Percentiles rank a stretch among this genome's conserved stretches.
Evolutionary conservation across 2,888 invertebrate species (phyloP).

Genomic region (Dendrolimus pini): DNA sequence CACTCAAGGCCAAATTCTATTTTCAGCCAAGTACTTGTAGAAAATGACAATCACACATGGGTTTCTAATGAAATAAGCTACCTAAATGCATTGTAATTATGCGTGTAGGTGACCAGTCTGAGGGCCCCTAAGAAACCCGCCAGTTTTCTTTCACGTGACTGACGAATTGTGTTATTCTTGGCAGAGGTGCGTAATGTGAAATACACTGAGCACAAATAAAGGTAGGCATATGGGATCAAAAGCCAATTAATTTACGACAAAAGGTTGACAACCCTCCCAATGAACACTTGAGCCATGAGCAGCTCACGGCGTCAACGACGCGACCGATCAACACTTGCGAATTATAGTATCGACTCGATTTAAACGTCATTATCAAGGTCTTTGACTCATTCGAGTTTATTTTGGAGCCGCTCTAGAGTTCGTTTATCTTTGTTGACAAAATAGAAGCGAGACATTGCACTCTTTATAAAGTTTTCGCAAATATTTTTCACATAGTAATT

Average conservation of each 20-base stretch:
- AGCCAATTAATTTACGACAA: slow-evolving; percentile 7
- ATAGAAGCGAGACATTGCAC: slow-evolving; percentile 36
- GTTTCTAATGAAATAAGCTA: no score
- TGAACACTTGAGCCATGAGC: not conserved
- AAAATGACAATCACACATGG: no score
- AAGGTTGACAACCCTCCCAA: slow-evolving; percentile 10
- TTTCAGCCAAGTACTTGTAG: no score
- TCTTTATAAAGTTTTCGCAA: slow-evolving; percentile 12
- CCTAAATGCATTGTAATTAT: no score
- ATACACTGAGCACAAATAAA: not conserved
- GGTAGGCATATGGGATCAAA: not conserved
- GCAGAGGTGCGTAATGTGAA: not conserved
- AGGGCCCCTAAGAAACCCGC: no score
- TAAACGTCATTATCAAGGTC: slow-evolving; percentile 63
- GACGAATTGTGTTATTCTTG: not conserved
- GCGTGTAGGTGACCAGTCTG: no score
- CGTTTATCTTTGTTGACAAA: slow-evolving; percentile 49
- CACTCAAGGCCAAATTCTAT: no score
- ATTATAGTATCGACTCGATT: slow-evolving; percentile 51
- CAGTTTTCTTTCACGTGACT: no score
- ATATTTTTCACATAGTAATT: not conserved
- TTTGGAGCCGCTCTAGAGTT: slow-evolving; percentile 44
- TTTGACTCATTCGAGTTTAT: slow-evolving; percentile 57
- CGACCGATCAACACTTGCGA: slow-evolving; percentile 30
- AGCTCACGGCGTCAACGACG: slow-evolving; percentile 15